A percentile compares a stretch with the other conserved stretches of the same genome.
Evolutionary conservation across 2,888 invertebrate genomes (phyloP).

Genomic region (Chloromyia formosa): DNA sequence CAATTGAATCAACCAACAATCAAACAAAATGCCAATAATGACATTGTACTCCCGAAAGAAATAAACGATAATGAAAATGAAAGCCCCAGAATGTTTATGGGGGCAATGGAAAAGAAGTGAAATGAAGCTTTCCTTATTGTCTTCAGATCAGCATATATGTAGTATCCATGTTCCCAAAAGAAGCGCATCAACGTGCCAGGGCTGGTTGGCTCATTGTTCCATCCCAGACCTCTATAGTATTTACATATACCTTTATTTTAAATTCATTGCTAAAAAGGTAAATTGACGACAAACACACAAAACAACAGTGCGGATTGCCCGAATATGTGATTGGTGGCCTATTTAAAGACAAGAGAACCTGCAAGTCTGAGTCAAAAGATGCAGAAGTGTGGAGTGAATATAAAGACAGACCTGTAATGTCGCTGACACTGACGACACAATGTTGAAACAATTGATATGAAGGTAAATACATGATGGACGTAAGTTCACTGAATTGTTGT

Average conservation of each 20-base stretch:
- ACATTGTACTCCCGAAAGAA: background rate
- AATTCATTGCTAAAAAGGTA: background rate
- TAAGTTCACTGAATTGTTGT: conserved; percentile 5
- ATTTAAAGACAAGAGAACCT: background rate
- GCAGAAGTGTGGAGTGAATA: background rate
- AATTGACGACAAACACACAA: conserved; percentile 16
- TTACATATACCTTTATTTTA: background rate
- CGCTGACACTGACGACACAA: background rate
- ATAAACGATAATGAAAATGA: conserved; percentile 35
- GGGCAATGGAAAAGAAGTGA: conserved; percentile 12
- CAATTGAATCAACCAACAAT: conserved; percentile 20
- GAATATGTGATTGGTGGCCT: conserved; percentile 35
- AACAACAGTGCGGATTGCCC: conserved; percentile 1
- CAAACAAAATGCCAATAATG: conserved; percentile 8
- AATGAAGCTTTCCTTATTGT: conserved; percentile 24
- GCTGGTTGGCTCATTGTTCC: conserved; percentile 25
- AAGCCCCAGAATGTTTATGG: conserved; percentile 5
- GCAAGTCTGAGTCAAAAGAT: conserved; percentile 7
- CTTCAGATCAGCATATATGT: background rate
- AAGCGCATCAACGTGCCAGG: background rate
- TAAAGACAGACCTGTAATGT: conserved; percentile 11
- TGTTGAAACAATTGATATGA: conserved; percentile 37
- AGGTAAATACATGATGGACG: conserved; percentile 13
- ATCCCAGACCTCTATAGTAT: conserved; percentile 33
- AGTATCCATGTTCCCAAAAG: background rate